phyloP scores from a whole-genome alignment of 2,888 invertebrate genomes.

The Leuctra nigra region DNA sequence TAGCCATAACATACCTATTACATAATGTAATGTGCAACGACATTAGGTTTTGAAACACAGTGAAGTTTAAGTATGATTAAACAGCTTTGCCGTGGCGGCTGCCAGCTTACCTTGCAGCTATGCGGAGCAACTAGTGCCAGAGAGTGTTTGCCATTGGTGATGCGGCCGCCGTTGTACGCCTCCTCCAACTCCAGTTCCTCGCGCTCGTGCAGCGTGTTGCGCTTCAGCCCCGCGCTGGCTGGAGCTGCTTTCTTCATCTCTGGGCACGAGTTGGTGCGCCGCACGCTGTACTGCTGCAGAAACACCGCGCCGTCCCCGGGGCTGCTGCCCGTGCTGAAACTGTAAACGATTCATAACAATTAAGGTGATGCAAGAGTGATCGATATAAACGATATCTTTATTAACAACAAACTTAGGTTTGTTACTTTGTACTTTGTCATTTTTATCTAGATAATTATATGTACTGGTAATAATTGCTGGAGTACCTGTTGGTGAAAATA shows the following conservation, averaged over 20 bases:
- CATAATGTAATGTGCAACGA: no score
- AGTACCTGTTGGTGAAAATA: no score
- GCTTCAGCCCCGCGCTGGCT: conserved; percentile 20
- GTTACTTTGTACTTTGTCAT: no score
- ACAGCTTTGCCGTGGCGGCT: not conserved
- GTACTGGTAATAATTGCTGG: no score
- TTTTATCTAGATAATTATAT: no score
- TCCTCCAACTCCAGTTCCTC: conserved; percentile 35
- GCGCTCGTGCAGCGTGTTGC: conserved; percentile 38
- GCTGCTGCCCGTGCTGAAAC: conserved; percentile 40
- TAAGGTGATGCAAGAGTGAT: no score
- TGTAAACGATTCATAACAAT: conserved; percentile 23
- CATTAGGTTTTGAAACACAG: no score
- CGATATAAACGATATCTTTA: no score
- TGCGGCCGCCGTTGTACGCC: not conserved
- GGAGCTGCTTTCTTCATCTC: conserved; percentile 46
- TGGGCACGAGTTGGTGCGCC: conserved; percentile 60
- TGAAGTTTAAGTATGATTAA: no score
- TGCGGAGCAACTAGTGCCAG: not conserved
- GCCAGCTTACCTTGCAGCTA: not conserved
- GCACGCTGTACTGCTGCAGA: conserved; percentile 39
- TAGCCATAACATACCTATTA: no score
- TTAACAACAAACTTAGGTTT: no score
- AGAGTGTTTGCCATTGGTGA: conserved; percentile 14
- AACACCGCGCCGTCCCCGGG: conserved; percentile 37